phyloP scores from a whole-genome alignment of 2,797 vertebrate species.

The Epinephelus malabaricus region DNA sequence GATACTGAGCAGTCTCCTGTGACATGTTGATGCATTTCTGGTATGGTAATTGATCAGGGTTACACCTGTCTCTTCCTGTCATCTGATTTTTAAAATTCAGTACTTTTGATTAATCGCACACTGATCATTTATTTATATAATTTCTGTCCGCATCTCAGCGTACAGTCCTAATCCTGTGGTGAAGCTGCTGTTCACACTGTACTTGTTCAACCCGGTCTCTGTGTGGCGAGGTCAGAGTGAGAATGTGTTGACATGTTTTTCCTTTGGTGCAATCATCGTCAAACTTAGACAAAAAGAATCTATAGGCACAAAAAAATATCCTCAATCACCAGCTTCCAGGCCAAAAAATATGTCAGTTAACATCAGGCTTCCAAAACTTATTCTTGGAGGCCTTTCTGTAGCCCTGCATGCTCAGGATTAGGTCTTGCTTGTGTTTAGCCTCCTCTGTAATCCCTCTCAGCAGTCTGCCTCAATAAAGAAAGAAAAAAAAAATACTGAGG shows the following conservation, averaged over 20 bases:
- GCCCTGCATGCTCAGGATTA: constrained; percentile 67
- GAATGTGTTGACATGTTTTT: not conserved
- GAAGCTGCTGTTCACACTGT: constrained; percentile 3
- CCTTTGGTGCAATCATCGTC: constrained; percentile 9
- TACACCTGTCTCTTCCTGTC: not conserved
- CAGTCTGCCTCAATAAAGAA: constrained; percentile 65
- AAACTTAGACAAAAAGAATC: constrained; percentile 26
- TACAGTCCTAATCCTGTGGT: constrained; percentile 4
- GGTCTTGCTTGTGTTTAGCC: constrained; percentile 67
- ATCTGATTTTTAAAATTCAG: not conserved
- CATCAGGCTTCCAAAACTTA: constrained; percentile 35
- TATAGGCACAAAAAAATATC: constrained; percentile 9
- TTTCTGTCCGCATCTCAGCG: constrained; percentile 19
- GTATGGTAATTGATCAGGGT: not conserved
- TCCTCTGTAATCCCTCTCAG: constrained; percentile 71
- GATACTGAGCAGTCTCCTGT: not conserved
- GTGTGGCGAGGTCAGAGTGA: no score
- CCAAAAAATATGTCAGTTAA: constrained; percentile 18
- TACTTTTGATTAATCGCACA: constrained; percentile 11
- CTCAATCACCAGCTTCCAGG: constrained; percentile 18
- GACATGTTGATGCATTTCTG: constrained; percentile 20
- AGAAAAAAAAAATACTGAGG: constrained; percentile 53
- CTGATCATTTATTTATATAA: constrained; percentile 9
- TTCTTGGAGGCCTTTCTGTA: constrained; percentile 58
- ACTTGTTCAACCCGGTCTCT: not conserved